These are phyloP conservation scores for Emmelina monodactyla DNA, from an alignment of 2,888 invertebrate genomes.

Conservation along the genomic window DNA sequence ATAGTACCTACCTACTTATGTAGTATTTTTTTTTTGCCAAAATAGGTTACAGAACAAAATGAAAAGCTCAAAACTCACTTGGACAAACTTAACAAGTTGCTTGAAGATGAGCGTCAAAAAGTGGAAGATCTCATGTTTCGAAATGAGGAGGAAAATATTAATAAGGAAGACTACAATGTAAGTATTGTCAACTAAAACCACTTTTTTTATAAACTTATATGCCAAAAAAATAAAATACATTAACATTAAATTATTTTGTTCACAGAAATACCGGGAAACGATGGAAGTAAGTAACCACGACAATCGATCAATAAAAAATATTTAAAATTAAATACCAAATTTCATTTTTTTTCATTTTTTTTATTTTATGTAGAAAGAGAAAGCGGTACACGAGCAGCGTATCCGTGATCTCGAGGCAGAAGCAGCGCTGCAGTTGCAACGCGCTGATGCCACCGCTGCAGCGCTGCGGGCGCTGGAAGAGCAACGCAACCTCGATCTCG, in stretches of 20 bases:
- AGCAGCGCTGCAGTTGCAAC: slow-evolving; percentile 34
- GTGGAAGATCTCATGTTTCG: slow-evolving; percentile 91
- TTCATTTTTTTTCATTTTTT: slow-evolving; percentile 4
- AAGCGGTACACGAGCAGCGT: slow-evolving; percentile 55
- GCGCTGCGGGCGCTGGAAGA: slow-evolving; percentile 39
- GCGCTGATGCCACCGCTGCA: slow-evolving; percentile 43
- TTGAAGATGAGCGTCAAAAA: slow-evolving; percentile 82
- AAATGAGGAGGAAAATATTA: slow-evolving; percentile 90
- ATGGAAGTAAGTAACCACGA: slow-evolving; percentile 51
- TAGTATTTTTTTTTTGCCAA: too few species aligned
- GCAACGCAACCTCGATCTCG: slow-evolving; percentile 36
- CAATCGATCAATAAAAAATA: too few species aligned
- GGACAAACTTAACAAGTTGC: slow-evolving; percentile 64
- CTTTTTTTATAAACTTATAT: too few species aligned
- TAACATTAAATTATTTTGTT: slow-evolving; percentile 13
- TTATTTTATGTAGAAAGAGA: slow-evolving; percentile 30
- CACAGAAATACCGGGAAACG: slow-evolving; percentile 57
- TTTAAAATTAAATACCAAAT: too few species aligned
- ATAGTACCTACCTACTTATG: background rate
- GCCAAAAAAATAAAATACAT: too few species aligned
- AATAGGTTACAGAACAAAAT: too few species aligned
- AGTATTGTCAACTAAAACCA: too few species aligned
- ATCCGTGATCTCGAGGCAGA: slow-evolving; percentile 53
- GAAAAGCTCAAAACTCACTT: slow-evolving; percentile 64
- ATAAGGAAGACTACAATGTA: slow-evolving; percentile 89